These are phyloP conservation scores for Drosophila trichaetosa DNA, from an alignment of 2,888 invertebrate genomes.

Conservation along the genomic window DNA sequence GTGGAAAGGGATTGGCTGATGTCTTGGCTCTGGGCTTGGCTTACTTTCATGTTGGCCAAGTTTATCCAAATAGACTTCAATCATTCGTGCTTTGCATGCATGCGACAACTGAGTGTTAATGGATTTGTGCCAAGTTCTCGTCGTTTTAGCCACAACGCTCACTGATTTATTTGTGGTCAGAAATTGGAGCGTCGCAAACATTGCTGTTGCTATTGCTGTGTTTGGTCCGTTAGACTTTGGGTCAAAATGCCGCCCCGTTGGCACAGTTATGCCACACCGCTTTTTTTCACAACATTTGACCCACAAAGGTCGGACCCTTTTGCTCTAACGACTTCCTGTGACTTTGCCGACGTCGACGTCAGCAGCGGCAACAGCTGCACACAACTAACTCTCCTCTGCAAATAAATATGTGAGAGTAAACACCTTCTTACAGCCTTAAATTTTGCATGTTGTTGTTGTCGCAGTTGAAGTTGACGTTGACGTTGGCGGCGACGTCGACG, in stretches of 20 bases:
- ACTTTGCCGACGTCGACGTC: slow-evolving; percentile 25
- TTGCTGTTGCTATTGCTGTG: slow-evolving; percentile 12
- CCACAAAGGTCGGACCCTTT: slow-evolving; percentile 68
- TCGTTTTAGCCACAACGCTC: slow-evolving; percentile 28
- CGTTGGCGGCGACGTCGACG: background rate
- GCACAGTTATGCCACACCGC: slow-evolving; percentile 55
- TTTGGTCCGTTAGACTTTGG: slow-evolving; percentile 68
- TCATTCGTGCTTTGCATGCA: slow-evolving; percentile 68
- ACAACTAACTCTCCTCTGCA: slow-evolving; percentile 19
- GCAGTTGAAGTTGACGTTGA: background rate
- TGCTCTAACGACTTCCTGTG: slow-evolving; percentile 72
- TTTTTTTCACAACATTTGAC: slow-evolving; percentile 61
- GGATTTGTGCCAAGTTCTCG: slow-evolving; percentile 80
- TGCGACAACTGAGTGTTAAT: slow-evolving; percentile 73
- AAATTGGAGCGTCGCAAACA: slow-evolving; percentile 52
- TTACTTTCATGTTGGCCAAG: slow-evolving; percentile 74
- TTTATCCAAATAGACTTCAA: slow-evolving; percentile 67
- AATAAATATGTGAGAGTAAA: slow-evolving; percentile 15
- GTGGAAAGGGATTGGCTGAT: background rate
- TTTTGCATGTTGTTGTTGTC: slow-evolving; percentile 40
- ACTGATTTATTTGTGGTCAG: slow-evolving; percentile 69
- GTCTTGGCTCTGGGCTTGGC: slow-evolving; percentile 36
- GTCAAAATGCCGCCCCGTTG: slow-evolving; percentile 48
- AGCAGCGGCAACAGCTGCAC: slow-evolving; percentile 29
- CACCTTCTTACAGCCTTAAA: slow-evolving; percentile 23